Percentiles rank a stretch among this genome's conserved stretches.
phyloP scores from a whole-genome alignment of 1,140 invertebrate genomes.

The Drosophila willistoni region DNA sequence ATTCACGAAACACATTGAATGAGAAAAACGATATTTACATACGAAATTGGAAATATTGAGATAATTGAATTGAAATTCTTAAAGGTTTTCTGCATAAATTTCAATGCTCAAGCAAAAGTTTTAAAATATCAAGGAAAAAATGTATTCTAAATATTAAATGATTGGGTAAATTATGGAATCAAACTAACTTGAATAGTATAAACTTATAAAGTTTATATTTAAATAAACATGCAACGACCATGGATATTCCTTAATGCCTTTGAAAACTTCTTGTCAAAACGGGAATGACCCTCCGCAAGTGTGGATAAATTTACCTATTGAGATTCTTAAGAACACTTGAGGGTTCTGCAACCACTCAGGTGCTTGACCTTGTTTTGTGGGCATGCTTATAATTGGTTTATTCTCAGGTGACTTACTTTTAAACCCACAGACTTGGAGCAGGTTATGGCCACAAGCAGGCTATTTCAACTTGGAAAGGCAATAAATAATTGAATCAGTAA shows the following conservation, averaged over 20 bases:
- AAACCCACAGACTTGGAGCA: neutral
- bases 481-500: conserved; percentile 81
- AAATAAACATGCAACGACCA: no score
- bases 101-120: neutral
- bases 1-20: conserved; percentile 12
- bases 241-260: no score
- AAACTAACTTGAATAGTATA: no score
- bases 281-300: neutral
- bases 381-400: conserved; percentile 68
- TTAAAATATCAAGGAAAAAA: neutral
- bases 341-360: neutral
- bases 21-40: neutral
- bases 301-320: neutral
- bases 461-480: conserved; percentile 41
- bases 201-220: no score
- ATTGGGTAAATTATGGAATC: no score
- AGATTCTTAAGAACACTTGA: neutral
- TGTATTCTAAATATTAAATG: no score
- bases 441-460: neutral
- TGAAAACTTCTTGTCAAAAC: no score
- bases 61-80: neutral
- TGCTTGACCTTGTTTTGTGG: conserved; percentile 13
- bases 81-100: neutral
- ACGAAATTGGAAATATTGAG: neutral
- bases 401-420: conserved; percentile 29